Percentiles rank a stretch among this genome's conserved stretches.
Evolutionary conservation across 2,888 invertebrate genomes (phyloP).

Genomic region (Synanthedon andrenaeformis): DNA sequence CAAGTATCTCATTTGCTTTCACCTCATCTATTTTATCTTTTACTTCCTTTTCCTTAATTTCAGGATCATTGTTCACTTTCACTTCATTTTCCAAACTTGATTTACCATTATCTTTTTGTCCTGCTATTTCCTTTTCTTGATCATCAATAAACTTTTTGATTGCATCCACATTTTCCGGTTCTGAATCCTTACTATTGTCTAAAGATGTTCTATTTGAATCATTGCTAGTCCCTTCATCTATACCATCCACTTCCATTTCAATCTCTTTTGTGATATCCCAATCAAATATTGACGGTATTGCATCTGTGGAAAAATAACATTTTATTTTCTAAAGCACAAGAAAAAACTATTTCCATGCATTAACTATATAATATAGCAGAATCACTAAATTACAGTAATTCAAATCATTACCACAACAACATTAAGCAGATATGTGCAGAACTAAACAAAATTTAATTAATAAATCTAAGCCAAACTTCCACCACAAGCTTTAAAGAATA

Average conservation of each 20-base stretch:
- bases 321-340: background rate
- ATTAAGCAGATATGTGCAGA: background rate
- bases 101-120: background rate
- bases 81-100: too few species aligned
- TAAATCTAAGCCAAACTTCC: too few species aligned
- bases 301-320: conserved; percentile 51
- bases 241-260: conserved; percentile 18
- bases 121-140: conserved; percentile 26
- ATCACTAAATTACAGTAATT: background rate
- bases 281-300: conserved; percentile 79
- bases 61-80: conserved; percentile 1
- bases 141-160: conserved; percentile 49
- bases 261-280: conserved; percentile 48
- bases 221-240: conserved; percentile 9
- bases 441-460: background rate
- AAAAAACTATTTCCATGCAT: background rate
- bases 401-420: conserved; percentile 3
- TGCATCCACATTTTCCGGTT: conserved; percentile 48
- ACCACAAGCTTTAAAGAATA: too few species aligned
- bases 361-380: background rate
- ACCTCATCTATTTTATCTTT: background rate
- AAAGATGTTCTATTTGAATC: conserved; percentile 12
- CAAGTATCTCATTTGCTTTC: background rate
- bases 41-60: background rate
- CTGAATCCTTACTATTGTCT: conserved; percentile 29